Conservation (phyloP, 2,113 vertebrate genomes). For the Salvelinus fontinalis region DNA sequence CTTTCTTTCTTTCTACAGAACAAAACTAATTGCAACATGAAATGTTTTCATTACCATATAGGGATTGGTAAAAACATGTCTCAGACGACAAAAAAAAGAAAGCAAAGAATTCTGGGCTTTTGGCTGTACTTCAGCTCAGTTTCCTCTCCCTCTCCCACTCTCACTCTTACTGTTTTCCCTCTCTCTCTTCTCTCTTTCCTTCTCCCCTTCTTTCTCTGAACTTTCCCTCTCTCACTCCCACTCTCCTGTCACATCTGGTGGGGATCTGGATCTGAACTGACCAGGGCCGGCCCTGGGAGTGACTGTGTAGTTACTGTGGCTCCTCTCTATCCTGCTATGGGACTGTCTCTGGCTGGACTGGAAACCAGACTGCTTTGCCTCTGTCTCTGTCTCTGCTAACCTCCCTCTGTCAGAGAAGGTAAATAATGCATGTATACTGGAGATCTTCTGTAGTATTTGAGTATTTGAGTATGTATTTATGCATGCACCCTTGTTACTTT, state of each 20-base stretch:
- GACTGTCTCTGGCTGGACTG: constrained; percentile 65
- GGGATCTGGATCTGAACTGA: constrained; percentile 61
- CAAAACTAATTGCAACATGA: constrained; percentile 12
- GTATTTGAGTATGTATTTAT: neutral
- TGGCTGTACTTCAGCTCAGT: constrained; percentile 59
- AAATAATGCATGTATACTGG: constrained; percentile 33
- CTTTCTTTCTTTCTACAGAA: neutral
- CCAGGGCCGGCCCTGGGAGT: no score
- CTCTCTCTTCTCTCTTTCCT: constrained; percentile 24
- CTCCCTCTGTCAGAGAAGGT: constrained; percentile 40
- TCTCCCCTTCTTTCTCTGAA: constrained; percentile 5
- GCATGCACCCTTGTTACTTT: constrained; percentile 21
- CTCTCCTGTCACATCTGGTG: constrained; percentile 81
- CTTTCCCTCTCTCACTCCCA: constrained; percentile 49
- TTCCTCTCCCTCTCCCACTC: constrained; percentile 25
- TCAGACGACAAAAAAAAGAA: constrained; percentile 44
- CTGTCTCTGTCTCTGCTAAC: constrained; percentile 38
- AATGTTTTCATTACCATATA: constrained; percentile 63
- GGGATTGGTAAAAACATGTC: constrained; percentile 30
- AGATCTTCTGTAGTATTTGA: neutral
- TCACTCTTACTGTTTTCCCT: constrained; percentile 52
- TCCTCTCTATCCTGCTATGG: constrained; percentile 70
- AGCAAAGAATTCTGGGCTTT: constrained; percentile 70
- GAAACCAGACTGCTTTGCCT: constrained; percentile 47
- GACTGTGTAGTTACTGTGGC: constrained; percentile 55